Percentiles rank a stretch among this genome's conserved stretches.
phyloP scores from a whole-genome alignment of 2,113 vertebrate species.

The Vidua chalybeata region DNA sequence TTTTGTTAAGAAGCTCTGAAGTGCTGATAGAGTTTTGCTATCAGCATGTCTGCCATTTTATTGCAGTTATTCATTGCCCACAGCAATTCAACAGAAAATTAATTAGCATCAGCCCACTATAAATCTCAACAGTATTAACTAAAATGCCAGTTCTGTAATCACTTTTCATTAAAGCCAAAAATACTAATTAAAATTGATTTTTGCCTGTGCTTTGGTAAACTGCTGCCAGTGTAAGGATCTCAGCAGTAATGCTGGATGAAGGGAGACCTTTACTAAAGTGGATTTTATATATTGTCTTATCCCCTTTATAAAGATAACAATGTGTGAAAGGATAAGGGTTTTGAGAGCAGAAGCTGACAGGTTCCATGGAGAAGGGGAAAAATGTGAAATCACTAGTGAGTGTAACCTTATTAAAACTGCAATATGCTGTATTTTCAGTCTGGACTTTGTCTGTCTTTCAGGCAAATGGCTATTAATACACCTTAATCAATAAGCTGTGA shows the following conservation, averaged over 20 bases:
- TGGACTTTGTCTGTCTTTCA: background rate
- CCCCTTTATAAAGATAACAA: constrained; percentile 72
- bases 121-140: constrained; percentile 82
- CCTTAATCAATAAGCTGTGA: constrained; percentile 1
- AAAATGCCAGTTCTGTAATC: constrained; percentile 85
- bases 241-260: constrained; percentile 58
- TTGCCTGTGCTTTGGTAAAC: constrained; percentile 74
- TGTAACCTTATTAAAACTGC: constrained; percentile 42
- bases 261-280: constrained; percentile 73
- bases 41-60: constrained; percentile 77
- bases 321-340: constrained; percentile 67
- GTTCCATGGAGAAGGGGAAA: background rate
- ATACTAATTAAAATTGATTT: constrained; percentile 88
- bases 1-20: constrained; percentile 74
- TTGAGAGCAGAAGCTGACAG: constrained; percentile 30
- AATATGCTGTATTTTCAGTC: background rate
- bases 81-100: constrained; percentile 79
- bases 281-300: constrained; percentile 72
- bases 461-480: constrained; percentile 35
- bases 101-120: constrained; percentile 78
- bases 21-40: constrained; percentile 67
- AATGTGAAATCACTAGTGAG: constrained; percentile 9
- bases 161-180: constrained; percentile 84
- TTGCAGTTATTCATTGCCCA: constrained; percentile 70
- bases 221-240: constrained; percentile 72